A percentile compares a stretch with the other conserved stretches of the same genome.
Conservation (phyloP, 2,113 vertebrate species). For the Embiotoca jacksoni region DNA sequence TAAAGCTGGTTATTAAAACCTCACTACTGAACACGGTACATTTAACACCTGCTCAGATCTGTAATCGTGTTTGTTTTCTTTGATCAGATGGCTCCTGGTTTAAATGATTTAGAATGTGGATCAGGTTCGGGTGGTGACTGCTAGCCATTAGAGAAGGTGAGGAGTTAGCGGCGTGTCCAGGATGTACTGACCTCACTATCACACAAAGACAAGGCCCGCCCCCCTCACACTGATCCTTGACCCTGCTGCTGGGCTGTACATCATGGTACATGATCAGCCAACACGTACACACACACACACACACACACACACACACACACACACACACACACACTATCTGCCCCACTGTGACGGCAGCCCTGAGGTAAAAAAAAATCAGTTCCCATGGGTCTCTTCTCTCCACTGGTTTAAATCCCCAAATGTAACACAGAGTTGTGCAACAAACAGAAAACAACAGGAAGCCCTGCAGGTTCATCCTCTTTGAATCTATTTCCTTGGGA, state of each 20-base stretch:
- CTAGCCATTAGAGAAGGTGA: too few relatives aligned
- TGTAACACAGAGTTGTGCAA: slow-evolving; percentile 5
- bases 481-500: slow-evolving; percentile 4
- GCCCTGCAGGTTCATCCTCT: neutral
- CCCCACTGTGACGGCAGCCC: slow-evolving; percentile 3
- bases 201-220: slow-evolving; percentile 37
- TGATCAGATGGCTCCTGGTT: too few relatives aligned
- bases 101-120: too few relatives aligned
- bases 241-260: slow-evolving; percentile 23
- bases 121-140: neutral
- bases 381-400: slow-evolving; percentile 30
- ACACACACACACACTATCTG: neutral
- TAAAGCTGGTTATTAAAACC: neutral
- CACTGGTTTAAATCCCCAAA: slow-evolving; percentile 20
- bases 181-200: slow-evolving; percentile 37
- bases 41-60: too few relatives aligned
- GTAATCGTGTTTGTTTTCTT: too few relatives aligned
- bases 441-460: slow-evolving; percentile 8
- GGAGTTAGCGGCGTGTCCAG: too few relatives aligned
- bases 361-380: slow-evolving; percentile 2
- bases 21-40: too few relatives aligned
- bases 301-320: neutral
- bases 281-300: neutral
- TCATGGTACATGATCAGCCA: slow-evolving; percentile 21
- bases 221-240: slow-evolving; percentile 33